Conservation (phyloP, 1,140 invertebrate genomes). For the Drosophila sulfurigaster region DNA sequence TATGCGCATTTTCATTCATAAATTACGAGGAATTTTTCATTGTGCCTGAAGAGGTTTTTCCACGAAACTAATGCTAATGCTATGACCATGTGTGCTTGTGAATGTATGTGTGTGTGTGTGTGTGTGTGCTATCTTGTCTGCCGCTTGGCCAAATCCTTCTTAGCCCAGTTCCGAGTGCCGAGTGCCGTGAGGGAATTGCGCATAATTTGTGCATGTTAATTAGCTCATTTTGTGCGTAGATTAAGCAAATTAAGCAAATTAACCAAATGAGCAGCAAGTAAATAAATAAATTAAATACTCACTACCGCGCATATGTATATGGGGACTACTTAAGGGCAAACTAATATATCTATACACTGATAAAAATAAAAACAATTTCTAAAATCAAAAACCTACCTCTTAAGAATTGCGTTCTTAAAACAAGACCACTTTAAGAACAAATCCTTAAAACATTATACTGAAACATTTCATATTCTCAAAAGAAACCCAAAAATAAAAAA, state of each 20-base stretch:
- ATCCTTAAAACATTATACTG: too few species aligned
- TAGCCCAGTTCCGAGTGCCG: slow-evolving; percentile 13
- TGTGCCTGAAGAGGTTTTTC: slow-evolving; percentile 38
- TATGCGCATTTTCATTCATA: slow-evolving; percentile 68
- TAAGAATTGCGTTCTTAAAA: too few species aligned
- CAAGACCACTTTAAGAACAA: too few species aligned
- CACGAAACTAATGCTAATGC: slow-evolving; percentile 22
- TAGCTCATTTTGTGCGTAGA: slow-evolving; percentile 70
- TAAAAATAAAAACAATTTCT: too few species aligned
- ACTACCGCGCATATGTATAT: background rate
- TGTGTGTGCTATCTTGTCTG: slow-evolving; percentile 1
- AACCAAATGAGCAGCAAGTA: slow-evolving; percentile 56
- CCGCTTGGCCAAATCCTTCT: background rate
- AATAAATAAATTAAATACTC: slow-evolving; percentile 64
- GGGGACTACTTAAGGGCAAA: background rate
- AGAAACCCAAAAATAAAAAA: too few species aligned
- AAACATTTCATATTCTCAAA: too few species aligned
- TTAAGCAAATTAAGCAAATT: slow-evolving; percentile 76
- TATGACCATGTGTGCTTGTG: background rate
- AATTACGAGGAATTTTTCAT: slow-evolving; percentile 67
- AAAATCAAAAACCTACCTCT: too few species aligned
- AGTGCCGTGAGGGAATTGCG: slow-evolving; percentile 61
- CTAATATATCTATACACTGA: too few species aligned
- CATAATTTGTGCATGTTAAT: slow-evolving; percentile 76
- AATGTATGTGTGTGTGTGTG: background rate